A percentile compares a stretch with the other conserved stretches of the same genome.
These are phyloP conservation scores for Panulirus ornatus DNA, from an alignment of 1,140 invertebrate genomes.

Conservation along the genomic window DNA sequence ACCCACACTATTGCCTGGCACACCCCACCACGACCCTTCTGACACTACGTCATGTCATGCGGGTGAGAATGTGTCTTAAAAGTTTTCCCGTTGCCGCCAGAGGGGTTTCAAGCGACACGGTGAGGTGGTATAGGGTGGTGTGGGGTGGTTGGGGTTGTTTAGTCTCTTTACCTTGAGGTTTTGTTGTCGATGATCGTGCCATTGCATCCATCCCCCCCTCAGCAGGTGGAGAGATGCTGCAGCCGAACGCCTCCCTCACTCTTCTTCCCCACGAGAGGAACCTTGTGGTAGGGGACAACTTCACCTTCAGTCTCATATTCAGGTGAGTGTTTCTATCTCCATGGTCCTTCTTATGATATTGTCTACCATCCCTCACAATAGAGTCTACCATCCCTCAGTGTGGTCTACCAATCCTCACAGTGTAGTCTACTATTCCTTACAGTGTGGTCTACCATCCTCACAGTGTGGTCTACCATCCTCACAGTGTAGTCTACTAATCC, in stretches of 20 bases:
- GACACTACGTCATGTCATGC: too few relatives aligned
- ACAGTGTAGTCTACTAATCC: background rate
- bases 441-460: background rate
- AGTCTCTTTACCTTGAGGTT: too few relatives aligned
- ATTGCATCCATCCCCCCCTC: background rate
- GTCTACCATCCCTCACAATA: too few relatives aligned
- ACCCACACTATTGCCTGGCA: too few relatives aligned
- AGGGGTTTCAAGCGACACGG: too few relatives aligned
- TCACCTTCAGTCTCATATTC: background rate
- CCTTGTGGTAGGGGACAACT: background rate
- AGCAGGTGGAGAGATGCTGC: background rate
- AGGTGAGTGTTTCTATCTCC: background rate
- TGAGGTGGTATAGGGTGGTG: too few relatives aligned
- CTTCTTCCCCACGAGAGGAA: background rate
- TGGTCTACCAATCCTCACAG: background rate
- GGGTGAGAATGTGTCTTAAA: too few relatives aligned
- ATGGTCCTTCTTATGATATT: background rate
- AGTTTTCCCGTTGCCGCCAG: too few relatives aligned
- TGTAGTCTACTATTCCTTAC: background rate
- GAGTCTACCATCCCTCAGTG: background rate
- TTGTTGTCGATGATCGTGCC: too few relatives aligned
- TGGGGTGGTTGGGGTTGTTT: too few relatives aligned
- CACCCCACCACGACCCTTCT: too few relatives aligned
- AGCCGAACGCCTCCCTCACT: background rate
- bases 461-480: background rate